A percentile compares a stretch with the other conserved stretches of the same genome.
Evolutionary conservation across 2,113 vertebrate genomes (phyloP).

Genomic region (Choloepus hoffmanni): DNA sequence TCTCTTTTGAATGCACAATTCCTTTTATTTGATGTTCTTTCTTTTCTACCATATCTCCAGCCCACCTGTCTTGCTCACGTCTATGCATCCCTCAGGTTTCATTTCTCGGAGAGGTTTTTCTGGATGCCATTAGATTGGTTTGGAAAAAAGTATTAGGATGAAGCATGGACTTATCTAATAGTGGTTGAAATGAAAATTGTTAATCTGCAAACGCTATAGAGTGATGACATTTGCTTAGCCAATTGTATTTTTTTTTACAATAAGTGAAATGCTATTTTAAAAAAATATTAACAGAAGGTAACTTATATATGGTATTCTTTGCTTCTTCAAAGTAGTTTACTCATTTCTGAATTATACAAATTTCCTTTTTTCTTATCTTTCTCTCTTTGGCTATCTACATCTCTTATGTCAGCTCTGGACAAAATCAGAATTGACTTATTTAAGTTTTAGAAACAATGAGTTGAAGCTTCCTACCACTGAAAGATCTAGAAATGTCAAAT

Average conservation of each 20-base stretch:
- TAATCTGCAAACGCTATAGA: not conserved
- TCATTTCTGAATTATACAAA: not conserved
- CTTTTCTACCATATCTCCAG: no score
- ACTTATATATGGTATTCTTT: not conserved
- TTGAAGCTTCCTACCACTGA: not conserved
- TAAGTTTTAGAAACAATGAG: not conserved
- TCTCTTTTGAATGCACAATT: not conserved
- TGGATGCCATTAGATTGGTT: not conserved
- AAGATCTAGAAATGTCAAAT: slow-evolving; percentile 36
- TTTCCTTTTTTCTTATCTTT: not conserved
- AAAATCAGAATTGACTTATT: not conserved
- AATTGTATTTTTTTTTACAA: not conserved
- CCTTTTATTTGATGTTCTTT: not conserved
- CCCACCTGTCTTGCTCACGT: not conserved
- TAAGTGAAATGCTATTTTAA: not conserved
- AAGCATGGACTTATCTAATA: not conserved
- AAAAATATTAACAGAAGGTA: not conserved
- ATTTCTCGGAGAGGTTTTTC: not conserved
- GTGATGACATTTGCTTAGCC: not conserved
- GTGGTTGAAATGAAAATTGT: not conserved
- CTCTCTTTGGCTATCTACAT: not conserved
- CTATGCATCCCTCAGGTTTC: not conserved
- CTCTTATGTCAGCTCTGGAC: not conserved
- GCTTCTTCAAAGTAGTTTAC: slow-evolving; percentile 20
- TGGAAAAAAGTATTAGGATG: slow-evolving; percentile 2